These are phyloP conservation scores for Chaunax sp. DNA, from an alignment of 2,797 vertebrate genomes.

Conservation along the genomic window DNA sequence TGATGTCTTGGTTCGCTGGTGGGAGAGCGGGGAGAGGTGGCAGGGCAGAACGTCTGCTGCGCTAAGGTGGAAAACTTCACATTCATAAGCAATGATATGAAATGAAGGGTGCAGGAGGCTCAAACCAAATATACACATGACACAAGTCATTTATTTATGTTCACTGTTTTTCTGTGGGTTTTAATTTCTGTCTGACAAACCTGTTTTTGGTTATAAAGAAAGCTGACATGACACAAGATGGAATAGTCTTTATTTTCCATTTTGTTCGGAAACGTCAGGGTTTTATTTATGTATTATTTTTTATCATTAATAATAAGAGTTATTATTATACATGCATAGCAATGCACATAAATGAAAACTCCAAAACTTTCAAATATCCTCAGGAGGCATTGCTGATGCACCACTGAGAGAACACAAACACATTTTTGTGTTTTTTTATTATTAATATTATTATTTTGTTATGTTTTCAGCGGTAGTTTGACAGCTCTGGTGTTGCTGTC, in stretches of 20 bases:
- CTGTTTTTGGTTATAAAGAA: slow-evolving; percentile 5
- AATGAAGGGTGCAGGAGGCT: slow-evolving; percentile 28
- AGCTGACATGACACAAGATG: not conserved
- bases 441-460: no score
- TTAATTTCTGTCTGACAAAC: slow-evolving; percentile 11
- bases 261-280: slow-evolving; percentile 5
- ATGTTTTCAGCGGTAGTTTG: no score
- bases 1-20: slow-evolving; percentile 71
- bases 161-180: slow-evolving; percentile 3
- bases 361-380: no score
- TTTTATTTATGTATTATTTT: not conserved
- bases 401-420: no score
- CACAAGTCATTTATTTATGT: slow-evolving; percentile 10
- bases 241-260: not conserved
- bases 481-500: not conserved
- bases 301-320: no score
- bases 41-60: slow-evolving; percentile 46
- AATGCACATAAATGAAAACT: not conserved
- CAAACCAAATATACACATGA: not conserved
- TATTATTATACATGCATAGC: not conserved
- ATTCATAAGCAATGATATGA: slow-evolving; percentile 45
- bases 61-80: slow-evolving; percentile 45
- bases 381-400: no score
- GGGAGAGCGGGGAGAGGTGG: slow-evolving; percentile 38
- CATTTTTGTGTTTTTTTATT: no score